These are phyloP conservation scores for Spatulosminthurus flaviceps DNA, from an alignment of 2,888 invertebrate genomes.

Conservation along the genomic window DNA sequence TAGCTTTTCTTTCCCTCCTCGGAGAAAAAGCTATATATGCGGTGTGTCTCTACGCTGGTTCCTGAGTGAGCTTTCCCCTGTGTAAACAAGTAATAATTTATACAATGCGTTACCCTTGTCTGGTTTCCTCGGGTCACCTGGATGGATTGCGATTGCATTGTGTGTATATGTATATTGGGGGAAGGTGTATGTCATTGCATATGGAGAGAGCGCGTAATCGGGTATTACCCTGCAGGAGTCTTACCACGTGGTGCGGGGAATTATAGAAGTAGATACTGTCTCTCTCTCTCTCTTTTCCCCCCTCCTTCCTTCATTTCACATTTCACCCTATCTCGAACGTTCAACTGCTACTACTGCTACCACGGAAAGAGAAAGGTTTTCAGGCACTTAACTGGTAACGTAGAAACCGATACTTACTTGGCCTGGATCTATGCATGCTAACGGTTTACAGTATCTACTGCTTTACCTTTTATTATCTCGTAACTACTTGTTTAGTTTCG, in stretches of 20 bases:
- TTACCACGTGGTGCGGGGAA: not conserved
- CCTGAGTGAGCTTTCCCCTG: slow-evolving; percentile 30
- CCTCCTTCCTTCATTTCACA: not conserved
- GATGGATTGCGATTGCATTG: slow-evolving; percentile 31
- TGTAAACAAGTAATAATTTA: slow-evolving; percentile 48
- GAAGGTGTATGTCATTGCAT: not conserved
- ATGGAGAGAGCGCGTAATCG: not conserved
- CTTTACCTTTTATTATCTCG: not conserved
- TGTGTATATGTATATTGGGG: not conserved
- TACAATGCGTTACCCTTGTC: slow-evolving; percentile 22
- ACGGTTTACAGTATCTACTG: too few relatives aligned
- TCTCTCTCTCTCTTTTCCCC: not conserved
- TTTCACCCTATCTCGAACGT: not conserved
- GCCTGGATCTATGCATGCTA: not conserved
- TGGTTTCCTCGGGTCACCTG: slow-evolving; percentile 38
- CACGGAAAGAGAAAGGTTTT: not conserved
- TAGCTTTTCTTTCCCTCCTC: too few relatives aligned
- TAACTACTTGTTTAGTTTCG: not conserved
- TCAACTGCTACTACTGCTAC: not conserved
- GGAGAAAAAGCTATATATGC: too few relatives aligned
- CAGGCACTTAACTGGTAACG: not conserved
- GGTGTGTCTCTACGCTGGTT: not conserved
- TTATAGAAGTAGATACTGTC: slow-evolving; percentile 11
- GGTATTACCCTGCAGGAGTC: not conserved
- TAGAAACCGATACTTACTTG: not conserved